Percentiles rank a stretch among this genome's conserved stretches.
Evolutionary conservation across 2,113 vertebrate genomes (phyloP).

Genomic region (Pteropus alecto): DNA sequence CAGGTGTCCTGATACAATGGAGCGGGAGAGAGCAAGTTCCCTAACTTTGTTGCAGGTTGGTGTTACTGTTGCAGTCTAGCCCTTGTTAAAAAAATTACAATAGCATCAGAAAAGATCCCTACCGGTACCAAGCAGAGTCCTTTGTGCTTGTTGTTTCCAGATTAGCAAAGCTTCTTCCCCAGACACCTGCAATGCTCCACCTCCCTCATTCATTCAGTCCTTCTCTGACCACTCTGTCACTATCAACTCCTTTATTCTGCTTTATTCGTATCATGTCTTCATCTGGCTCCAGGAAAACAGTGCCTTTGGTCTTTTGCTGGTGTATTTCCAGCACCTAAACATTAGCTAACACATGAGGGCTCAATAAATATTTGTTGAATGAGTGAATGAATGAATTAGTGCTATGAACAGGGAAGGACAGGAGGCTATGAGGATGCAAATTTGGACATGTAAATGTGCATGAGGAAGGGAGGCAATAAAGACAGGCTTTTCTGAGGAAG

Average conservation of each 20-base stretch:
- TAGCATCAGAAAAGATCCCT: neutral
- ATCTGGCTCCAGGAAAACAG: neutral
- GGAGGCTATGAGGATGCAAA: neutral
- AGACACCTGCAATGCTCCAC: neutral
- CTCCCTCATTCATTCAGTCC: neutral
- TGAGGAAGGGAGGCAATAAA: neutral
- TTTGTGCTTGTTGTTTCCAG: neutral
- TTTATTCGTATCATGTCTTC: neutral
- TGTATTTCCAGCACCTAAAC: neutral
- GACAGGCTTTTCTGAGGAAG: neutral
- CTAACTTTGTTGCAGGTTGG: neutral
- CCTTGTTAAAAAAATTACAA: neutral
- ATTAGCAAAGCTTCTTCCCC: neutral
- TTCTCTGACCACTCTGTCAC: neutral
- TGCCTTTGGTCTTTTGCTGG: neutral
- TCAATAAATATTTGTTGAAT: neutral
- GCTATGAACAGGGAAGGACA: neutral
- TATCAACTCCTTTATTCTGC: neutral
- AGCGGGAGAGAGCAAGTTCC: neutral
- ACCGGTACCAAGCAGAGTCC: neutral
- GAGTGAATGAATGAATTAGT: neutral
- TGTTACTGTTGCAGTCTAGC: neutral
- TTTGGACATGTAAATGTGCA: neutral
- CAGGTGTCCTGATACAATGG: neutral
- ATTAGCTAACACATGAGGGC: neutral